Evolutionary conservation across 2,888 invertebrate species (phyloP).

Genomic region (Imbricaverruca yamaguchii): DNA sequence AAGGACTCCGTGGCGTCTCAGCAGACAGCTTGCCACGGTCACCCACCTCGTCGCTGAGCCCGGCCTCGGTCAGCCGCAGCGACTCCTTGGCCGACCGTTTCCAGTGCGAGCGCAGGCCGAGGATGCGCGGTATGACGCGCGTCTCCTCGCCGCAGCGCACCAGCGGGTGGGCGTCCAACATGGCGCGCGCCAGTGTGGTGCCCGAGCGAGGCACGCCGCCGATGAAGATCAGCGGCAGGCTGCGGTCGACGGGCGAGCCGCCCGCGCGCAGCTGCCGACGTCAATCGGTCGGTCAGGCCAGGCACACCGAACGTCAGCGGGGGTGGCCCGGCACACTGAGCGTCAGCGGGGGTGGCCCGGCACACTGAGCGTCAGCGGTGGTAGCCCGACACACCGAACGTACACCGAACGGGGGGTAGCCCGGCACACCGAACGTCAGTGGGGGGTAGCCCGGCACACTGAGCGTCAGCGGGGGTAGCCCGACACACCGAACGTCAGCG

Average conservation of each 20-base stretch:
- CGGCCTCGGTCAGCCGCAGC: slow-evolving; percentile 83
- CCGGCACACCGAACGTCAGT: too few relatives aligned
- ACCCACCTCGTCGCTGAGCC: slow-evolving; percentile 72
- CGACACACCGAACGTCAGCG: too few relatives aligned
- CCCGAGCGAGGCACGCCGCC: slow-evolving; percentile 97
- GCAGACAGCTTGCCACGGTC: too few relatives aligned
- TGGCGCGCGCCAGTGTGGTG: slow-evolving; percentile 93
- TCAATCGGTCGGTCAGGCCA: neutral
- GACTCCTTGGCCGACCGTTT: slow-evolving; percentile 86
- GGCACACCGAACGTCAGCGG: neutral
- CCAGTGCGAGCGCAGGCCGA: slow-evolving; percentile 91
- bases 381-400: too few relatives aligned
- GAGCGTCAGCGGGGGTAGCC: too few relatives aligned
- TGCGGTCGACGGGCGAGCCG: neutral
- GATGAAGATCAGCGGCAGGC: slow-evolving; percentile 83
- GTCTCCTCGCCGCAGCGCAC: slow-evolving; percentile 97
- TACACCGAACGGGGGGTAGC: too few relatives aligned
- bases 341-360: too few relatives aligned
- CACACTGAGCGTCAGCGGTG: too few relatives aligned
- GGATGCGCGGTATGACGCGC: slow-evolving; percentile 88
- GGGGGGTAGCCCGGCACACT: too few relatives aligned
- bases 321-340: too few relatives aligned
- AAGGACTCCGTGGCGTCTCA: too few relatives aligned
- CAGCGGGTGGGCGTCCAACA: slow-evolving; percentile 96
- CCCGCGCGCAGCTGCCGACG: neutral